These are phyloP conservation scores for Eulemur rufifrons DNA, from an alignment of 2,113 vertebrate species.

Conservation along the genomic window DNA sequence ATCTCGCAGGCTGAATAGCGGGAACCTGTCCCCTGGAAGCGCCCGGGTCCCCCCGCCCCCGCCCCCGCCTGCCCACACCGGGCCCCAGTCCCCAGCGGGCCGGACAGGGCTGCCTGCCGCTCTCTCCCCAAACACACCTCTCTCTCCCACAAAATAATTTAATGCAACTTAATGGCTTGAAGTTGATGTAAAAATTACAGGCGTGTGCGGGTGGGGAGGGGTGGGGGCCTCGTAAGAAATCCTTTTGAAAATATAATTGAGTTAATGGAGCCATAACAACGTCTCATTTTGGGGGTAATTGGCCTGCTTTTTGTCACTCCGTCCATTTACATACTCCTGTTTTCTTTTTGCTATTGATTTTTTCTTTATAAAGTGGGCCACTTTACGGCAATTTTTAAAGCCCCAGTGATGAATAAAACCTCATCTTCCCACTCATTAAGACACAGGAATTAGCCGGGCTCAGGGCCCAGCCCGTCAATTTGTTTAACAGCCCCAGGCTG, in stretches of 20 bases:
- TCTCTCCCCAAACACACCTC: constrained; percentile 35
- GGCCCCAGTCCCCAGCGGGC: not conserved
- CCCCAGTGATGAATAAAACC: constrained; percentile 81
- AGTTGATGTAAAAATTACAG: constrained; percentile 79
- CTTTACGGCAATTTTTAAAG: constrained; percentile 81
- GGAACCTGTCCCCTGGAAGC: rapidly evolving
- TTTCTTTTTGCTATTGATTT: constrained; percentile 82
- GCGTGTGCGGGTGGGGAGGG: constrained; percentile 44
- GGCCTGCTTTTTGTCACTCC: constrained; percentile 79
- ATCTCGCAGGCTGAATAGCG: not conserved
- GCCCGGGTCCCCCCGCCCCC: rapidly evolving
- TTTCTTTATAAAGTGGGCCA: constrained; percentile 81
- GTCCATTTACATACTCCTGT: constrained; percentile 80
- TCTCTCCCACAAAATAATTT: constrained; percentile 72
- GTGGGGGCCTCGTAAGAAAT: constrained; percentile 69
- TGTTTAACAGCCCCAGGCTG: constrained; percentile 66
- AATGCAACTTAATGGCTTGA: constrained; percentile 78
- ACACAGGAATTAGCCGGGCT: constrained; percentile 74
- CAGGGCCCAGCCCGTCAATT: constrained; percentile 64
- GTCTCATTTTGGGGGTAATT: constrained; percentile 79
- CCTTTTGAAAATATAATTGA: constrained; percentile 83
- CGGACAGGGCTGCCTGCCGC: not conserved
- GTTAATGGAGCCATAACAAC: constrained; percentile 81
- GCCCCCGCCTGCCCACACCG: constrained; percentile 43
- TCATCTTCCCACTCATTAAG: constrained; percentile 80